These are phyloP conservation scores for Leptestheria dahalacensis DNA, from an alignment of 1,140 invertebrate species.

Conservation along the genomic window DNA sequence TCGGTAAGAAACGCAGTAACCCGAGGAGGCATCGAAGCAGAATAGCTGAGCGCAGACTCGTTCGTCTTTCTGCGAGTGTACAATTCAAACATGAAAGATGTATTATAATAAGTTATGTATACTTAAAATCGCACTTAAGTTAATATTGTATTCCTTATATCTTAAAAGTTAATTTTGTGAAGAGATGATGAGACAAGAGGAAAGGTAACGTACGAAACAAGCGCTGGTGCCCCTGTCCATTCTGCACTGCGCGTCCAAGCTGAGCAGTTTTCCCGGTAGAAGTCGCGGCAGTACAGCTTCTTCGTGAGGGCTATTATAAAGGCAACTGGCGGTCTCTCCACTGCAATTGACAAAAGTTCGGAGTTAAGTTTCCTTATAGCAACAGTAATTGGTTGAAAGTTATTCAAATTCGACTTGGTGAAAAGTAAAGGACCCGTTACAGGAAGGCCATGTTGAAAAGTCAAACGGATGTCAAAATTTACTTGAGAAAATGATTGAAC, in stretches of 20 bases:
- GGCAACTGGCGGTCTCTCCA: slow-evolving; percentile 81
- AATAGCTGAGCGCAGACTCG: slow-evolving; percentile 87
- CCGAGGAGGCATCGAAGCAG: slow-evolving; percentile 83
- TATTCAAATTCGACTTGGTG: too few species aligned
- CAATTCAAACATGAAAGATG: slow-evolving; percentile 20
- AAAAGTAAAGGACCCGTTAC: background rate
- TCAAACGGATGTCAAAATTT: slow-evolving; percentile 26
- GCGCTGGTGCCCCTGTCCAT: slow-evolving; percentile 82
- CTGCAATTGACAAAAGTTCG: slow-evolving; percentile 33
- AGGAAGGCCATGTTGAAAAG: background rate
- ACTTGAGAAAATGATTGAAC: slow-evolving; percentile 93
- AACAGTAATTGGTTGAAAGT: too few species aligned
- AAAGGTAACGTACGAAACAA: slow-evolving; percentile 51
- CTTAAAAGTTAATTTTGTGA: slow-evolving; percentile 9
- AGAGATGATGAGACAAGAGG: background rate
- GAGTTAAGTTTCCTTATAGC: too few species aligned
- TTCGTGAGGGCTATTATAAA: slow-evolving; percentile 86
- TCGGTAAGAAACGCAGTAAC: slow-evolving; percentile 86
- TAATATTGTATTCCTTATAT: background rate
- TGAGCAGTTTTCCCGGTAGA: slow-evolving; percentile 72
- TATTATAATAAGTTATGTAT: background rate
- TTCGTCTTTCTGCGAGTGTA: slow-evolving; percentile 82
- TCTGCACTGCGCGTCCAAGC: slow-evolving; percentile 79
- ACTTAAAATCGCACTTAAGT: background rate
- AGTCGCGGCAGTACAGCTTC: slow-evolving; percentile 75